Evolutionary conservation across 1,140 invertebrate genomes (phyloP), one percentile per base, ranked within the genome.

Genomic region (Leptoteleia sp.): DNA sequence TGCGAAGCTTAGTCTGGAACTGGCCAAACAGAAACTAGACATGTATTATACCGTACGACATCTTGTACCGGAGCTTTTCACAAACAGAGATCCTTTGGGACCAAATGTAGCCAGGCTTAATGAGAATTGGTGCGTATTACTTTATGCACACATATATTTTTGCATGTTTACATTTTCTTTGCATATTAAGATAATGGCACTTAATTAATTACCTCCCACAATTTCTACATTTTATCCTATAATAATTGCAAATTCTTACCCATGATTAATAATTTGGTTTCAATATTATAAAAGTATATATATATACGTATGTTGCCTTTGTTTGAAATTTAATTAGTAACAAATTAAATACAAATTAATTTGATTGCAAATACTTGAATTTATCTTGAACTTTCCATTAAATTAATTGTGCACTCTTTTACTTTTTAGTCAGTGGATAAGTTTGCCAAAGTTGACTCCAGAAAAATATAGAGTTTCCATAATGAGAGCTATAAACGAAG

Each of bases 21-120:
- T 85, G 52, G 86, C 87, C 75, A 90, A 91, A 84, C 84, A 89
- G 72, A 86, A 87, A 76, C 78, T 91, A 57, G 90, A 90, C 82
- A 86, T 89, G 84, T 89, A 89, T 81, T 90, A 89, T 82, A 87
- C 87, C 29, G 82, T 88, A 25, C 87, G 85, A 70, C 76, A 82
- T 38, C 78, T 87, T 67, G 81, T 89, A 31, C 88, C 89, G 11
- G 89, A 90, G 77, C 84, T 89, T 81, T 89, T 89, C 77, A 79
- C 83, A 25, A 83, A 87, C 71, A 80, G 87, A 76, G 88, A 90
- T 77, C 88, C 88, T 43, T 80, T 84, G 57, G 81, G 82, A 70
- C 76, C 78, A 19, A 83, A 82, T 52, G 55, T 90, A 76, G 77
- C 78, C 61, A 67, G 55, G 59, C 71, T 83, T 67, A 70, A 65